Evolutionary conservation across 2,797 vertebrate species (phyloP), one percentile per base, ranked within the genome.

Genomic region (Enteromius thamalakanensis): DNA sequence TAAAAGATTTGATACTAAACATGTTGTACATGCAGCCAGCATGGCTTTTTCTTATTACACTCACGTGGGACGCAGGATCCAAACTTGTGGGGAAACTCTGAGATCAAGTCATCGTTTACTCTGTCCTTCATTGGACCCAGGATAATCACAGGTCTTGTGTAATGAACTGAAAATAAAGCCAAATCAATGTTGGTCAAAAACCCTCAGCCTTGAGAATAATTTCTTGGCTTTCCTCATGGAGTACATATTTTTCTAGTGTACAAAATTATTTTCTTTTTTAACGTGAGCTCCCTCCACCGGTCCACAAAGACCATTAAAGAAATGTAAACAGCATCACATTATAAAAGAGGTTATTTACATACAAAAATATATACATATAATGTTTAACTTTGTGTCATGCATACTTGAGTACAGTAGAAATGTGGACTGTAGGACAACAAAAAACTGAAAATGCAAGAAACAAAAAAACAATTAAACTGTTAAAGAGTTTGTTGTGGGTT

Each of bases 61-160:
- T 98, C 91, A 99, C 98, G 98, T 80, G 98, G 98, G 88, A 99
- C 98, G 7, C 98, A 99, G 86, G 98, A 99, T 87, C 98, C 98
- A 91, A 99, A 99, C 92, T 99, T 99, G 93, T 99, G 97, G 1
- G 98, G 96, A 68, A 99, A 99, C 92, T 99, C 98, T 0, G 98
- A 99, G 92, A 99, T 99, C 91, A 99, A 96, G 93, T 99, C 98
- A 6, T 99, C 98, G 0, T 99, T 99, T 91, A 99, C 72, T 86
- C 98, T 90, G 94, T 99, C 98, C 92, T 99, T 99, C 90, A 98
- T 97, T 0, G 98, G 97, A 82, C 98, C 98, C 94, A 99, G 89
- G 87, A 99, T 97, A 91, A 99, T 99, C 91, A 99, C 97, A 1
- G 98, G 98, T 92, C 98, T 94, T 26, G 98, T 96, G 77, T 99